These are phyloP conservation scores for Ovibos moschatus DNA, from an alignment of 2,113 vertebrate genomes.

Conservation along the genomic window DNA sequence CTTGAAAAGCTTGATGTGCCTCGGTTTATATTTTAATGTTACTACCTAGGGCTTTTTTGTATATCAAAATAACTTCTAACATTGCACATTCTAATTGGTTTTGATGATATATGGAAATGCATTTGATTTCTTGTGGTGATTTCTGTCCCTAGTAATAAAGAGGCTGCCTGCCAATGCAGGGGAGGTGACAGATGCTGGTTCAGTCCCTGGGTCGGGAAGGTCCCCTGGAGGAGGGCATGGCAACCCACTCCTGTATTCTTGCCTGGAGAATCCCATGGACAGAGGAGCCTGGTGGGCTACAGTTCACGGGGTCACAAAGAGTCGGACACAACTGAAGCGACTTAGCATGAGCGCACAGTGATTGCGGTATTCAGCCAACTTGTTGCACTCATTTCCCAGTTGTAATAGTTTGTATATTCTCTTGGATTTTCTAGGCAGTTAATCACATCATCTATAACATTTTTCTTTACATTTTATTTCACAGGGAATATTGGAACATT, in stretches of 20 bases:
- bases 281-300: not conserved
- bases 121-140: not conserved
- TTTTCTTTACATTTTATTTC: slow-evolving; percentile 3
- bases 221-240: not conserved
- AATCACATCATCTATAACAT: not conserved
- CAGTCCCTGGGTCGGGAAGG: not conserved
- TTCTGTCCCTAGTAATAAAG: not conserved
- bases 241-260: not conserved
- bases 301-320: not conserved
- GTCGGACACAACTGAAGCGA: not conserved
- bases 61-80: not conserved
- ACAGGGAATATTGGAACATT: not conserved
- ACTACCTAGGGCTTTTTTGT: not conserved
- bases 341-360: not conserved
- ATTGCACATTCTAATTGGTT: not conserved
- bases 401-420: not conserved
- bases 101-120: not conserved
- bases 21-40: not conserved
- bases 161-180: not conserved
- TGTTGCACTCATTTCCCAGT: not conserved
- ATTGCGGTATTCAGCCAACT: not conserved
- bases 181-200: not conserved
- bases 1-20: not conserved
- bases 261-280: not conserved
- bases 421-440: not conserved